These are phyloP conservation scores for Drosophila aldrichi DNA, from an alignment of 2,888 invertebrate species.

Conservation along the genomic window DNA sequence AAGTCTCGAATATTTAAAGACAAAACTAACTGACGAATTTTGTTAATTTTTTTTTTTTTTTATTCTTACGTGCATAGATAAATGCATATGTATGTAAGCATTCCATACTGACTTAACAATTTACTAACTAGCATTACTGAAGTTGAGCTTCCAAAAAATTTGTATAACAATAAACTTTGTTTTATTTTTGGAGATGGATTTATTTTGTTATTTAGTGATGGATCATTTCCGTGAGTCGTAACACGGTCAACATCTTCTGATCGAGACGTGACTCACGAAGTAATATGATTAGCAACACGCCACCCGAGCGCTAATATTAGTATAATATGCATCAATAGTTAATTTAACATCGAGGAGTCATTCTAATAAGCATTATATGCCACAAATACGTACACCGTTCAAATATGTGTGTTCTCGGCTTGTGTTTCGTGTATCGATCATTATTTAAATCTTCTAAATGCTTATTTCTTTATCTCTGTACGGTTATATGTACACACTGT, in stretches of 20 bases:
- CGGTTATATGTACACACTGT: conserved; percentile 22
- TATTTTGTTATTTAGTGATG: not conserved
- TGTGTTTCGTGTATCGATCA: not conserved
- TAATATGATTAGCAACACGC: too few relatives aligned
- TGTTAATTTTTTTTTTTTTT: conserved; percentile 17
- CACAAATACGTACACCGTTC: too few relatives aligned
- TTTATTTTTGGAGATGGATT: not conserved
- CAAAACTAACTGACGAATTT: not conserved
- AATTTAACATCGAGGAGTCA: too few relatives aligned
- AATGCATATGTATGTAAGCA: not conserved
- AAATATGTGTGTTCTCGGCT: not conserved
- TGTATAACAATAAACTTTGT: not conserved
- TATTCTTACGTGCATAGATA: not conserved
- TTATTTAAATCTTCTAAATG: not conserved
- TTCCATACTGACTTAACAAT: not conserved
- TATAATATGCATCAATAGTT: too few relatives aligned
- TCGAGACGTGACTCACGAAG: not conserved
- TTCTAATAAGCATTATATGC: too few relatives aligned
- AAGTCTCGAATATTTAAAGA: conserved; percentile 9
- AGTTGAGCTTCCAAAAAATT: not conserved
- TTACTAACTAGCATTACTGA: not conserved
- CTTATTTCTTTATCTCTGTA: not conserved
- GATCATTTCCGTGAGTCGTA: not conserved
- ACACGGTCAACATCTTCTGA: not conserved
- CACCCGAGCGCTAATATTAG: too few relatives aligned